A percentile compares a stretch with the other conserved stretches of the same genome.
Conservation (phyloP, 2,113 vertebrate genomes). For the Heterotilapia buettikoferi region DNA sequence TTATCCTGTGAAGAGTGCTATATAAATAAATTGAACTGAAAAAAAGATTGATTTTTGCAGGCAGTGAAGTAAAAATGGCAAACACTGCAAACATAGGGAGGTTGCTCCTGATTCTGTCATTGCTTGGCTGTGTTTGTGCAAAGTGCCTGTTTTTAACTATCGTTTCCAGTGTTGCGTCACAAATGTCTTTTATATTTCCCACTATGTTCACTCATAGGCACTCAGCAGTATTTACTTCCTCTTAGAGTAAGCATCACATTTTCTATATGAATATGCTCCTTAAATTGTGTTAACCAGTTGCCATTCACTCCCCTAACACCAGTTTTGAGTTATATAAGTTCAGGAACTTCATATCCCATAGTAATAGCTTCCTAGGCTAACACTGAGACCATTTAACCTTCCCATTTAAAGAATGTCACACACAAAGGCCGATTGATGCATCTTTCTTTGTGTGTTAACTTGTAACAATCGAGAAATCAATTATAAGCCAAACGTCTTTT, state of each 20-base stretch:
- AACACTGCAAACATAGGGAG: neutral
- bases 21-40: neutral
- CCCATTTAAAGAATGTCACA: neutral
- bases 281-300: neutral
- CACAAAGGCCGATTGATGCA: neutral
- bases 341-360: neutral
- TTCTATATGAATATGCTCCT: neutral
- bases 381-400: rapidly evolving
- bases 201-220: neutral
- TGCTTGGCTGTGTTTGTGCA: neutral
- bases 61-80: neutral
- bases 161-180: neutral
- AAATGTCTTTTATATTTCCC: neutral
- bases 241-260: neutral
- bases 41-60: neutral
- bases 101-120: neutral
- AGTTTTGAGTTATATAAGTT: neutral
- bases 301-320: rapidly evolving
- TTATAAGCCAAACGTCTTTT: neutral
- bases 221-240: neutral
- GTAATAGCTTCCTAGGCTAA: neutral
- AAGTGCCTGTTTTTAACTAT: neutral
- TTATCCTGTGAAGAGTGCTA: neutral
- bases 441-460: neutral
- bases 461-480: constrained; percentile 16